A percentile compares a stretch with the other conserved stretches of the same genome.
These are phyloP conservation scores for Phallusia fumigata DNA, from an alignment of 23 tunicate species.

Conservation along the genomic window DNA sequence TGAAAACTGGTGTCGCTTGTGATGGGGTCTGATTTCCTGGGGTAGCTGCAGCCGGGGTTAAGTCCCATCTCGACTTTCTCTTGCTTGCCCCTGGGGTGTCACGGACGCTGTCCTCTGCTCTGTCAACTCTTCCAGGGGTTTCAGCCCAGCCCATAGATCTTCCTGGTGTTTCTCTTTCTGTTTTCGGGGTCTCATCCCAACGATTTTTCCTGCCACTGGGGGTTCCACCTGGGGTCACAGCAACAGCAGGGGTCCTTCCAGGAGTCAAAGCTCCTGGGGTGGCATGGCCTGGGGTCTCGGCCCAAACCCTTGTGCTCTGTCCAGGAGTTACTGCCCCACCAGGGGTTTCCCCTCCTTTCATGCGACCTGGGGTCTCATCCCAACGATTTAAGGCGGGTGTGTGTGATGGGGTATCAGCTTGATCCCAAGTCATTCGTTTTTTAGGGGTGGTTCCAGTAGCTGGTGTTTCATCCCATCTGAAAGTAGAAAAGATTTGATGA, in stretches of 20 bases:
- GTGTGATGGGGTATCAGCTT: conserved; percentile 85
- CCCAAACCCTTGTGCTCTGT: conserved; percentile 89
- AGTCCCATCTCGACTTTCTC: conserved; percentile 96
- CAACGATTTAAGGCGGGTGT: conserved; percentile 77
- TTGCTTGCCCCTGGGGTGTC: conserved; percentile 94
- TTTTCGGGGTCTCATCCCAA: conserved; percentile 97
- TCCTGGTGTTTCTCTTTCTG: conserved; percentile 96
- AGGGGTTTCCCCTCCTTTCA: conserved; percentile 95
- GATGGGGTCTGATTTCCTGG: conserved; percentile 96
- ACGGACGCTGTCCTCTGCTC: conserved; percentile 76
- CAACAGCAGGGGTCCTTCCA: conserved; percentile 94
- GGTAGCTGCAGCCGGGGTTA: conserved; percentile 96
- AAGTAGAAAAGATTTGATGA: too few relatives aligned
- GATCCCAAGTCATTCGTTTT: conserved; percentile 71
- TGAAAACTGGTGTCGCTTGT: conserved; percentile 78
- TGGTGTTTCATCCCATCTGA: conserved; percentile 92
- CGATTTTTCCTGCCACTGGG: conserved; percentile 82
- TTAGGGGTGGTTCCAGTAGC: conserved; percentile 54
- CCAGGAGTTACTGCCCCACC: conserved; percentile 91
- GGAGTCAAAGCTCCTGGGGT: conserved; percentile 92
- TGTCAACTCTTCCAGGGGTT: conserved; percentile 80
- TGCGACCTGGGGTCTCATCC: conserved; percentile 97
- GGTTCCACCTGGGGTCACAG: conserved; percentile 66
- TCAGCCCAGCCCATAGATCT: conserved; percentile 95
- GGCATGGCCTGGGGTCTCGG: conserved; percentile 93